phyloP scores from a whole-genome alignment of 2,888 invertebrate genomes.

The Patella depressa region DNA sequence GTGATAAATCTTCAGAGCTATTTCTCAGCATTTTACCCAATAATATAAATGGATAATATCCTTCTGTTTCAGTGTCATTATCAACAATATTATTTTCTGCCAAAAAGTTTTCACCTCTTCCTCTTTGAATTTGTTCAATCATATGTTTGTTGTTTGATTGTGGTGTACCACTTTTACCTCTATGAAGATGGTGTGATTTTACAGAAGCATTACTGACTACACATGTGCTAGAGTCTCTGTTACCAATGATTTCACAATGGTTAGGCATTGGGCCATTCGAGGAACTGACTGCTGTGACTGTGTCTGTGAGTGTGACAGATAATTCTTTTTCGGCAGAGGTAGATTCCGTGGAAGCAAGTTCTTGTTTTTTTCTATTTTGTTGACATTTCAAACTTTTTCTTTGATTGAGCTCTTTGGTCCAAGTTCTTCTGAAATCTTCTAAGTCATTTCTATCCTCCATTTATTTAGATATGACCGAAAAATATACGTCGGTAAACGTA shows the following conservation, averaged over 20 bases:
- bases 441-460: slow-evolving; percentile 37
- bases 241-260: not conserved
- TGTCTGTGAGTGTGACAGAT: too few species aligned
- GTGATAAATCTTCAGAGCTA: slow-evolving; percentile 19
- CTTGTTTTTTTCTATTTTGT: too few species aligned
- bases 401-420: slow-evolving; percentile 44
- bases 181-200: not conserved
- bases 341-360: too few species aligned
- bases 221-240: not conserved
- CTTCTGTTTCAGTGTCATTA: slow-evolving; percentile 5
- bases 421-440: slow-evolving; percentile 47
- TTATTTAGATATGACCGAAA: slow-evolving; percentile 18
- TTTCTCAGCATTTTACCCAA: slow-evolving; percentile 43
- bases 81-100: slow-evolving; percentile 8
- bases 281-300: too few species aligned
- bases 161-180: too few species aligned
- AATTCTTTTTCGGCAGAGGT: too few species aligned
- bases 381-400: too few species aligned
- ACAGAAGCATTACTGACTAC: not conserved
- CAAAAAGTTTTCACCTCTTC: not conserved
- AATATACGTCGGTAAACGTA: not conserved
- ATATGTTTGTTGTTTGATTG: not conserved
- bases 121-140: not conserved
- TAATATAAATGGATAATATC: slow-evolving; percentile 51
- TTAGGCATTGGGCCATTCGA: too few species aligned